phyloP scores from a whole-genome alignment of 2,113 vertebrate species.

The Ptilorrhoa leucosticta region DNA sequence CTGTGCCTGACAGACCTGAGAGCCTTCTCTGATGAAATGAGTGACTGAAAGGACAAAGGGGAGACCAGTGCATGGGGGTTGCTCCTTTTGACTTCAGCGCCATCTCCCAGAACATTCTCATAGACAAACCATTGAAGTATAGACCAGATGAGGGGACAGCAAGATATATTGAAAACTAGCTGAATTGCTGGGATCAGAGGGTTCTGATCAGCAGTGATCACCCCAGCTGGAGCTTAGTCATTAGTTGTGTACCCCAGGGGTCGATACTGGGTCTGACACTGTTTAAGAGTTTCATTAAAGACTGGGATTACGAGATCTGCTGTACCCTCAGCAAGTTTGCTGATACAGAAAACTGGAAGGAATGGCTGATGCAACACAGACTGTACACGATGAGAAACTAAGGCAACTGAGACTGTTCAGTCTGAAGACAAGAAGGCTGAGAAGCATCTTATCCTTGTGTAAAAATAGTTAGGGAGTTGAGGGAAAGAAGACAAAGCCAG shows the following conservation, averaged over 20 bases:
- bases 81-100: not conserved
- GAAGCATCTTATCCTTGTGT: not conserved
- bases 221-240: not conserved
- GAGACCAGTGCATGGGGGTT: not conserved
- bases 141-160: not conserved
- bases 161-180: not conserved
- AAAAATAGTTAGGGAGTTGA: not conserved
- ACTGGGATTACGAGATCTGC: accelerated
- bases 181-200: not conserved
- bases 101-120: not conserved
- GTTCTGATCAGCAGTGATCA: not conserved
- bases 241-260: not conserved
- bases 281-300: not conserved
- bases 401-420: not conserved
- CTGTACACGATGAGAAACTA: not conserved
- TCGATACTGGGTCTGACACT: not conserved
- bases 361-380: not conserved
- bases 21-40: not conserved
- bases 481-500: not conserved
- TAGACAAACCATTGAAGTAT: not conserved
- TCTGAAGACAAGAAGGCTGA: not conserved
- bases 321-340: not conserved
- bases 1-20: not conserved
- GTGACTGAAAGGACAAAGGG: not conserved
- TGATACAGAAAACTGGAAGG: not conserved